Evolutionary conservation across 1,140 invertebrate species (phyloP).

Genomic region (Drosophila truncata): DNA sequence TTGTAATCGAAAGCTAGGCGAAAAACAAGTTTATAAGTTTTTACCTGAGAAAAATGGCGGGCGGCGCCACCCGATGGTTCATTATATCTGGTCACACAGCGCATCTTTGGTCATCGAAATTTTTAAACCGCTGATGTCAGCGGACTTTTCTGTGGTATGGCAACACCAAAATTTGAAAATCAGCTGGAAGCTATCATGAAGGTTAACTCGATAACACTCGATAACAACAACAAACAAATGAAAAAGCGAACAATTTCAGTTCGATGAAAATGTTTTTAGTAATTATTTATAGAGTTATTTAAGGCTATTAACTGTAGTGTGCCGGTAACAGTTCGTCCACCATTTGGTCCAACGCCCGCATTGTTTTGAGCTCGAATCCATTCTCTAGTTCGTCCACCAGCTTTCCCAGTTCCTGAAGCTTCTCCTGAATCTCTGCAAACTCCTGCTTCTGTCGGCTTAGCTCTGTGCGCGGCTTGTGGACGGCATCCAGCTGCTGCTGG

Average conservation of each 20-base stretch:
- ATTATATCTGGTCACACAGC: not conserved
- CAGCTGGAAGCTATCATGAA: not conserved
- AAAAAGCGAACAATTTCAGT: not conserved
- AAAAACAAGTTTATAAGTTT: not conserved
- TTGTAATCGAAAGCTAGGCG: not conserved
- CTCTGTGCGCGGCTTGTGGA: slow-evolving; percentile 25
- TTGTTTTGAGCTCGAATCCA: slow-evolving; percentile 41
- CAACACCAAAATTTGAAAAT: not conserved
- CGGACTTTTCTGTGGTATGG: not conserved
- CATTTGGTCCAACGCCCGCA: slow-evolving; percentile 47
- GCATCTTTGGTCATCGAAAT: slow-evolving; percentile 8
- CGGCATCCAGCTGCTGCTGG: slow-evolving; percentile 18
- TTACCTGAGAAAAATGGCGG: not conserved
- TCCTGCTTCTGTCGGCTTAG: slow-evolving; percentile 40
- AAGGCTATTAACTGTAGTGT: no score
- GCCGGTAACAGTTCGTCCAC: slow-evolving; percentile 16
- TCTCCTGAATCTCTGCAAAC: slow-evolving; percentile 28
- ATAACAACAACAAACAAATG: no score
- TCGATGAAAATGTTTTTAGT: not conserved
- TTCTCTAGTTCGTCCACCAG: slow-evolving; percentile 42
- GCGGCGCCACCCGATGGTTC: no score
- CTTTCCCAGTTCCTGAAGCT: slow-evolving; percentile 6
- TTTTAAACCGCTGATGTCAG: slow-evolving; percentile 17
- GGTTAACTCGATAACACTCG: not conserved
- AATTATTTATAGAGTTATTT: not conserved